Base-by-base conservation (phyloP, 2,797 vertebrate genomes). In the Martes flavigula region DNA sequence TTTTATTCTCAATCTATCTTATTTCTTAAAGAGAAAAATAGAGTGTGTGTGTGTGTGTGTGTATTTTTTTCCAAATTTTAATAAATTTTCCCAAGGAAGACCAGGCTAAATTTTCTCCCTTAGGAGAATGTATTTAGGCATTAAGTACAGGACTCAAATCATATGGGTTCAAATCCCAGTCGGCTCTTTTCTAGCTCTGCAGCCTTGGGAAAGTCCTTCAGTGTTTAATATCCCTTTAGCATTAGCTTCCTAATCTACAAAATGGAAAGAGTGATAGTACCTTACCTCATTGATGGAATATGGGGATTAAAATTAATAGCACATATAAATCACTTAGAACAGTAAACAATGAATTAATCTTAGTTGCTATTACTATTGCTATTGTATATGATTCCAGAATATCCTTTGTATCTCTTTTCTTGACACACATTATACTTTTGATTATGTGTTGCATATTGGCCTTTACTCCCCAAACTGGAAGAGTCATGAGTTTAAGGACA, bases 1-100 rank as follows among this genome's bases (percentile, higher is more conserved):
- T 64, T 82, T 96, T 77, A 40, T 85, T 95, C 94, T 85, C 48
- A 91, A 89, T 62, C 48, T 77, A 78, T 21, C 27, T 90, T 88
- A 77, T 72, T 73, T 84, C 51, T 75, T 96, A 70, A 48, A 54
- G 30, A 88, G 25, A 91, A 78, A 87, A 93, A 78, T 21, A 48
- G 15, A 89, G 3, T 40, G 32, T 35, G 18, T 66, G 15, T 64
- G 60, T 27, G 21, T 56, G 54, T n/a, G 3, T 64, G 6, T n/a
- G 3, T 66, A 3, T 4, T 7, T 66, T 18, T 18, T 20, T 66
- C 7, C 40, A 86, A n/a, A 84, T 10, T 78, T 83, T 27, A 84
- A 18, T 32, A 56, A 32, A 32, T 60, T 56, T 77, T 38, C 60
- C 91, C 35, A 66, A 38, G 60, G 56, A 93, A 91, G 4, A 68